A percentile compares a stretch with the other conserved stretches of the same genome.
Conservation (phyloP, 1,140 invertebrate species). For the Bombus breviceps region DNA sequence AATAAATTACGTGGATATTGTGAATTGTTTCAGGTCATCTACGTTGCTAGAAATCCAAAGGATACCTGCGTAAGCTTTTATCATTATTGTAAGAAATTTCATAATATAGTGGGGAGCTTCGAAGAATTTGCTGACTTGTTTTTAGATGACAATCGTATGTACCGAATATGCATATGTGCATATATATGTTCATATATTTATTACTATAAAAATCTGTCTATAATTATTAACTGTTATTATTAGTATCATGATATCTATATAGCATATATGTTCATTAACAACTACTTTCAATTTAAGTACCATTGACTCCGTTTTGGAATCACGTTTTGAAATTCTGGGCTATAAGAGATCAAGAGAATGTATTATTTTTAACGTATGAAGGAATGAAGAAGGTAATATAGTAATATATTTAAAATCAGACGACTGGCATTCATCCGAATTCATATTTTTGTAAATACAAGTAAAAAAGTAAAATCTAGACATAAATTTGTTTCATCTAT, state of each 20-base stretch:
- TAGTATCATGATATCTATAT: too few relatives aligned
- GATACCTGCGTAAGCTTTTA: constrained; percentile 96
- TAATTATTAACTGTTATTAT: constrained; percentile 3
- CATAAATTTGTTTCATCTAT: background rate
- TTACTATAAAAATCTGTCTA: background rate
- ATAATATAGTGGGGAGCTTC: constrained; percentile 88
- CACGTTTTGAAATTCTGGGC: constrained; percentile 89
- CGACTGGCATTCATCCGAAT: too few relatives aligned
- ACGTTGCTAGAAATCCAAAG: constrained; percentile 95
- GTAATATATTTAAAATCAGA: background rate
- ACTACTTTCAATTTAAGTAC: constrained; percentile 74
- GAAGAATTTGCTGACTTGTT: constrained; percentile 93
- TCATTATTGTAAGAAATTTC: constrained; percentile 90
- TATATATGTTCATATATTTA: too few relatives aligned
- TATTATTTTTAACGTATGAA: constrained; percentile 93
- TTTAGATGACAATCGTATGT: constrained; percentile 85
- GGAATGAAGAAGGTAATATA: constrained; percentile 88
- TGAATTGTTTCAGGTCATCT: constrained; percentile 88
- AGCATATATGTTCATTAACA: too few relatives aligned
- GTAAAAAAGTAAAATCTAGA: background rate
- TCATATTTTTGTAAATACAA: too few relatives aligned
- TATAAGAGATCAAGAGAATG: constrained; percentile 87
- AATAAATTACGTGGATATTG: background rate
- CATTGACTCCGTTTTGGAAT: constrained; percentile 88
- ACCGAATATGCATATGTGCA: background rate